Evolutionary conservation across 1,140 invertebrate genomes (phyloP).

Genomic region (Trichonephila inaurata): DNA sequence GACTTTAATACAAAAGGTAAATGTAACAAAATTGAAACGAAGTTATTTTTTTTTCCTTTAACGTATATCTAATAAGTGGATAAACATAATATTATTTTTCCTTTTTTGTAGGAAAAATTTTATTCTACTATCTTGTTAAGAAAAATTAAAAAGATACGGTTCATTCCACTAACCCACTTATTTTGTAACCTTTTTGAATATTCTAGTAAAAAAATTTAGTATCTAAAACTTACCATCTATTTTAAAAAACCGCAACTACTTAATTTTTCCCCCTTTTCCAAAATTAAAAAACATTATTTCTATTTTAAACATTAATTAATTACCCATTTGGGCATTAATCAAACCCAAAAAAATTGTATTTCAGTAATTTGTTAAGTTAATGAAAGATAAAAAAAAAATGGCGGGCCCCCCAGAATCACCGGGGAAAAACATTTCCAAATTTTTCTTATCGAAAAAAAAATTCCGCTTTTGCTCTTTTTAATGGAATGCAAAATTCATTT

Average conservation of each 20-base stretch:
- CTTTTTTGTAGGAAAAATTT: too few species aligned
- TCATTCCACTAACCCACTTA: too few species aligned
- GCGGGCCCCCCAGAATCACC: background rate
- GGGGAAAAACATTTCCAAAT: background rate
- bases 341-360: background rate
- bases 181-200: too few species aligned
- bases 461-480: background rate
- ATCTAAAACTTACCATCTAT: background rate
- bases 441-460: background rate
- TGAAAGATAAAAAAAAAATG: background rate
- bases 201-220: too few species aligned
- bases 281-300: background rate
- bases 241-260: background rate
- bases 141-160: too few species aligned
- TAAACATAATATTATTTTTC: too few species aligned
- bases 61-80: too few species aligned
- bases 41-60: too few species aligned
- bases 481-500: background rate
- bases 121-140: too few species aligned
- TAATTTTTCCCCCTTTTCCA: background rate
- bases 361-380: background rate
- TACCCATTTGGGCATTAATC: background rate
- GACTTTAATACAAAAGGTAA: too few species aligned
- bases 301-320: background rate
- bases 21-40: too few species aligned